Conservation (phyloP, 2,113 vertebrate species). For the Fulica atra region DNA sequence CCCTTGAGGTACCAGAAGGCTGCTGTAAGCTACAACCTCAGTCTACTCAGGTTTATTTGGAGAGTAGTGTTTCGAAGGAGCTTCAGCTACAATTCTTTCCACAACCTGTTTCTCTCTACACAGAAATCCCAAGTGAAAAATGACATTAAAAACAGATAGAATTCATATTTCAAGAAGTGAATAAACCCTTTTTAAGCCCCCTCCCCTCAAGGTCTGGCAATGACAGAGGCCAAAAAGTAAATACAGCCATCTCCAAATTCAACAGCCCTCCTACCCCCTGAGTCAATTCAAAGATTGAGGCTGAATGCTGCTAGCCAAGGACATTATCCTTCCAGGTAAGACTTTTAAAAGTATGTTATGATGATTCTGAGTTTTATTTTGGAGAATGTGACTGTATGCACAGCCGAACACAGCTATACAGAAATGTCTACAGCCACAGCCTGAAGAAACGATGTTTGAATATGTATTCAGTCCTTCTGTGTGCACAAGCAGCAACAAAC, state of each 20-base stretch:
- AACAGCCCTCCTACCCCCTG: background rate
- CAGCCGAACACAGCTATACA: background rate
- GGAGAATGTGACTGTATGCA: background rate
- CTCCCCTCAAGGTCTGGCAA: background rate
- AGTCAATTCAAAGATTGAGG: background rate
- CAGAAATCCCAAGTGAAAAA: background rate
- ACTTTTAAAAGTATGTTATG: background rate
- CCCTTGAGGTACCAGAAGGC: too few species aligned
- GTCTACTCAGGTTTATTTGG: background rate
- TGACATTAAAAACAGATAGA: background rate
- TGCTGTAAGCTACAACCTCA: background rate
- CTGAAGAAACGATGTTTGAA: background rate
- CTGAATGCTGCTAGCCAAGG: background rate
- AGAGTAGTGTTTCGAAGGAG: background rate
- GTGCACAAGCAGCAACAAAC: background rate
- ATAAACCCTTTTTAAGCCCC: background rate
- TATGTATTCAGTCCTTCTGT: background rate
- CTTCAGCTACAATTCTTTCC: background rate
- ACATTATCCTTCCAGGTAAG: background rate
- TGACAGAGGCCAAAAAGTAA: background rate
- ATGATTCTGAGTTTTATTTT: background rate
- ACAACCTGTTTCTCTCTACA: background rate
- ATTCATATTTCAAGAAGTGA: background rate
- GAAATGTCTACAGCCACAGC: background rate
- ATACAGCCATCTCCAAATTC: background rate